Evolutionary conservation across 23 tunicate genomes (phyloP).

Genomic region (Pegea sp.): DNA sequence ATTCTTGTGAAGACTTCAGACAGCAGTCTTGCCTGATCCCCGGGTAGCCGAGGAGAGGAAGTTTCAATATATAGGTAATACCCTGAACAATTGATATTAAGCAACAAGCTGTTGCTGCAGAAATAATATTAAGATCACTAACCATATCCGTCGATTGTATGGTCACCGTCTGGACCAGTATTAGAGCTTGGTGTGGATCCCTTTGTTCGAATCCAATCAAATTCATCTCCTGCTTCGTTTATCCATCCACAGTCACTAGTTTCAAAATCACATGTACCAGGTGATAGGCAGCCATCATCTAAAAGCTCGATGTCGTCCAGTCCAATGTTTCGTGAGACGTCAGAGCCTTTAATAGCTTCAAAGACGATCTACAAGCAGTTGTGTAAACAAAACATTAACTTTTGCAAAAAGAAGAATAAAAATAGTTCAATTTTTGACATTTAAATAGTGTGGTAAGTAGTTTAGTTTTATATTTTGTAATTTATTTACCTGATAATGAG

Average conservation of each 20-base stretch:
- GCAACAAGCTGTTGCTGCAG: not conserved
- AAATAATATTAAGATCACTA: not conserved
- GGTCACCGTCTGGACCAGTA: constrained; percentile 57
- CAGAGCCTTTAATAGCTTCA: constrained; percentile 30
- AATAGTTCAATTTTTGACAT: not conserved
- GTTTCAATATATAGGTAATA: constrained; percentile 39
- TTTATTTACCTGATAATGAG: constrained; percentile 28
- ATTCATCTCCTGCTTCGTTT: constrained; percentile 33
- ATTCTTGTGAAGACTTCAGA: constrained; percentile 49
- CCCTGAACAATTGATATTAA: constrained; percentile 13
- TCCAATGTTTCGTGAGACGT: constrained; percentile 25
- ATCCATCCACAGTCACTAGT: constrained; percentile 60
- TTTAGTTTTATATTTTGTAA: not conserved
- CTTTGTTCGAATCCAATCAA: constrained; percentile 58
- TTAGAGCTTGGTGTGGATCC: constrained; percentile 21
- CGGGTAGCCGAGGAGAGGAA: constrained; percentile 22
- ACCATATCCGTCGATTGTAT: constrained; percentile 1
- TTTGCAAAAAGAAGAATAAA: not conserved
- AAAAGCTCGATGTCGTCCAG: constrained; percentile 45
- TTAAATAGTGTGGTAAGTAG: no score
- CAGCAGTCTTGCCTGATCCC: constrained; percentile 39
- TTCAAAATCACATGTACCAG: constrained; percentile 67
- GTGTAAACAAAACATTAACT: not conserved
- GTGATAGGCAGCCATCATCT: constrained; percentile 19
- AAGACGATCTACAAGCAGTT: constrained; percentile 29